Evolutionary conservation across 2,888 invertebrate genomes (phyloP).

Genomic region (Neuroscelio doddi): DNA sequence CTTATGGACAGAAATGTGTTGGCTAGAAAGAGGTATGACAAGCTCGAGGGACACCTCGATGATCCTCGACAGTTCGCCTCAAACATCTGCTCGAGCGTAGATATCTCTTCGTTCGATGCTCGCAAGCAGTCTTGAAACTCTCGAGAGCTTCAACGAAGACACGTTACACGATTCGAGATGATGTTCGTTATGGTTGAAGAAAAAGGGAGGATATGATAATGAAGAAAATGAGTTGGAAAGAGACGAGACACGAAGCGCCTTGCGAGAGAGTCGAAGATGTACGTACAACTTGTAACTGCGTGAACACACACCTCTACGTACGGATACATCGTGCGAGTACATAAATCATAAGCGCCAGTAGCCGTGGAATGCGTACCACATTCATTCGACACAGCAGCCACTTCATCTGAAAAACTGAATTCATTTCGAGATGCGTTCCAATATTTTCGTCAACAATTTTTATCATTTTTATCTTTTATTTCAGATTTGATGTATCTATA

Average conservation of each 20-base stretch:
- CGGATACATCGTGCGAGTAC: constrained; percentile 39
- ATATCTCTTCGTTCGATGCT: constrained; percentile 53
- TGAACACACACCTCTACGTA: too few species aligned
- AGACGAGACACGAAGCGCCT: constrained; percentile 29
- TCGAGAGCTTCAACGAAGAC: neutral
- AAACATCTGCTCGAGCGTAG: constrained; percentile 57
- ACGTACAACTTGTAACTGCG: constrained; percentile 18
- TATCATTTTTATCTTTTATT: too few species aligned
- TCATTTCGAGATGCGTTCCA: constrained; percentile 38
- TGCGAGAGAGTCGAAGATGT: constrained; percentile 8
- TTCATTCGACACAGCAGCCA: constrained; percentile 49
- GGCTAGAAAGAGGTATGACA: neutral
- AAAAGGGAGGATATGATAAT: neutral
- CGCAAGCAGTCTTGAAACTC: constrained; percentile 7
- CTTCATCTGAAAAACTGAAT: constrained; percentile 42
- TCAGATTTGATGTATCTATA: too few species aligned
- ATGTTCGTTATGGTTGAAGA: neutral
- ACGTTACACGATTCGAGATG: constrained; percentile 1
- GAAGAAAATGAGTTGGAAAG: neutral
- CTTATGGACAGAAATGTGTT: constrained; percentile 8
- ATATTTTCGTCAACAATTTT: neutral
- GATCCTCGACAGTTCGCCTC: constrained; percentile 61
- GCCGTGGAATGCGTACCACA: constrained; percentile 55
- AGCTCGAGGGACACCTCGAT: constrained; percentile 51
- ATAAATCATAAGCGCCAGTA: constrained; percentile 57